These are phyloP conservation scores for Cassiopea andromeda DNA, from an alignment of 30 jellyfish, hydroid and myxozoan species.

Conservation along the genomic window DNA sequence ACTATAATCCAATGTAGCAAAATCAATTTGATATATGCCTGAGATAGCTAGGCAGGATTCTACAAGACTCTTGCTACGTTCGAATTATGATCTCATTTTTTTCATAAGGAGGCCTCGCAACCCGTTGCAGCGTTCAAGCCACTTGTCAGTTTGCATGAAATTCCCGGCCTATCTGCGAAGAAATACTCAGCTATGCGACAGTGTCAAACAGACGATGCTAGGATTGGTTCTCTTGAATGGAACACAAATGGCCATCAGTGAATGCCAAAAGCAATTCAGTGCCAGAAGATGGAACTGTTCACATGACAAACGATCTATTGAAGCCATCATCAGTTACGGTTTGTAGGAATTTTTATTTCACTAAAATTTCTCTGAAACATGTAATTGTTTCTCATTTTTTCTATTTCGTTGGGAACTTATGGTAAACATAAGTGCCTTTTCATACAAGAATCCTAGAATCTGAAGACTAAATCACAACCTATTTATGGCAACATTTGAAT, in stretches of 20 bases:
- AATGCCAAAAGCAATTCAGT: constrained; percentile 84
- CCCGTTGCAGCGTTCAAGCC: constrained; percentile 63
- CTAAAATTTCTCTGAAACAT: too few relatives aligned
- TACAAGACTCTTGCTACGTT: too few relatives aligned
- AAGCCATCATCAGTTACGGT: constrained; percentile 69
- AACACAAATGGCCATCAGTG: constrained; percentile 77
- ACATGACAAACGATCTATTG: constrained; percentile 53
- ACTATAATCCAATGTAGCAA: too few relatives aligned
- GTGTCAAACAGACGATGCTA: constrained; percentile 50
- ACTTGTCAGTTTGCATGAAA: constrained; percentile 74
- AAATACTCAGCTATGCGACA: constrained; percentile 66
- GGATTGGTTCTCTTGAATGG: constrained; percentile 80
- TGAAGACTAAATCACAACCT: too few relatives aligned
- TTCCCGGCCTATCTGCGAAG: constrained; percentile 66
- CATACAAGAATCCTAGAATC: too few relatives aligned
- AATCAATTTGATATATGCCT: too few relatives aligned
- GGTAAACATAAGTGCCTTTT: too few relatives aligned
- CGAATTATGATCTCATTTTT: too few relatives aligned
- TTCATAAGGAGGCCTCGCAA: constrained; percentile 50
- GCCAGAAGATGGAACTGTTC: constrained; percentile 90
- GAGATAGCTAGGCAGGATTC: too few relatives aligned
- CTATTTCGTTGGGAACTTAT: too few relatives aligned
- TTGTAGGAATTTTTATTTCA: constrained; percentile 19
- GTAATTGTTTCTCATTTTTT: too few relatives aligned
- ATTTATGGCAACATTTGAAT: too few relatives aligned